Base-by-base conservation (phyloP, 2,797 vertebrate species). In the Lepilemur septentrionalis region DNA sequence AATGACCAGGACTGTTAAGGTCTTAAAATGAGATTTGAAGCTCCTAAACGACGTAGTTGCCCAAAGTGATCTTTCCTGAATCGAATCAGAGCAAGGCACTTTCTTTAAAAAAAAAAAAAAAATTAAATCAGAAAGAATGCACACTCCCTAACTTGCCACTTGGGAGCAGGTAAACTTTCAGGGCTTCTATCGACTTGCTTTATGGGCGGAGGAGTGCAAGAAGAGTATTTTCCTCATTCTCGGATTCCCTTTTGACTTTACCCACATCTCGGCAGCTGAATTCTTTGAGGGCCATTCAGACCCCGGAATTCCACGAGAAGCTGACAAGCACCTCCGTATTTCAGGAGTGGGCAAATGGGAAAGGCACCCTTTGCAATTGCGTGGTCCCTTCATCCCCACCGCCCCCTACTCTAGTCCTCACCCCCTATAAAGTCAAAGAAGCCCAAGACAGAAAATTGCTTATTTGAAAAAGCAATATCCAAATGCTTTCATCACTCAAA, bases 401-500 rank as follows among this genome's bases (percentile, higher is more conserved):
- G n/a, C 4, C 17, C 75, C 38, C 20, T 57, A 30, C 12, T 25
- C 65, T 38, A 43, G 32, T 20, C n/a, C 35, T n/a, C 38, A 9
- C 11, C n/a, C 82, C 75, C 81, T 46, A 97, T 88, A 91, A 98
- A 97, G 92, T 95, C 96, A 97, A 95, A 96, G 57, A 87, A 95
- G 79, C 93, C 97, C 94, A 98, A 52, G 69, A 91, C 82, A 97
- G 98, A 86, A 98, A 98, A 97, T 69, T 50, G 32, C 96, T 97
- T 98, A 88, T 97, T 91, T 93, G 83, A 96, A 97, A 95, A 94
- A 94, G 80, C 96, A 98, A 93, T 93, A 97, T 72, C 43, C 79
- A 92, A 97, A 96, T 79, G 90, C 93, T 98, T 98, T 97, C 97
- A 97, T 95, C 92, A 95, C 84, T 92, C 96, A 95, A 98, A 92